Conservation (phyloP, 2,113 vertebrate genomes). For the Progne subis region DNA sequence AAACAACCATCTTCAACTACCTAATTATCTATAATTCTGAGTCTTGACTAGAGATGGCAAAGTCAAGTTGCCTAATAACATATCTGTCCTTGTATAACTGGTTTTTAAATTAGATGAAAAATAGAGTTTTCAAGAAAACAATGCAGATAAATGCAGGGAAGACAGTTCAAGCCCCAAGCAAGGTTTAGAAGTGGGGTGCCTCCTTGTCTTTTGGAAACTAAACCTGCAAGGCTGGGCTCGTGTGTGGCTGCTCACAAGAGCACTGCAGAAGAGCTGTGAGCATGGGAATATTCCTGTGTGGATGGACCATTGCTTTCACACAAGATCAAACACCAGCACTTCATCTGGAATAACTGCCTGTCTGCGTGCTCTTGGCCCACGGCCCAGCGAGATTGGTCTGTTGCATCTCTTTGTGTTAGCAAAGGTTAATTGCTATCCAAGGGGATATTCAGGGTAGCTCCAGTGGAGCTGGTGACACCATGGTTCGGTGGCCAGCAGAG, state of each 20-base stretch:
- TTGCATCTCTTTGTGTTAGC: background rate
- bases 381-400: background rate
- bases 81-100: background rate
- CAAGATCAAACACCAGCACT: background rate
- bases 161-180: background rate
- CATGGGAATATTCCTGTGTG: background rate
- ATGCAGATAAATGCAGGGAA: background rate
- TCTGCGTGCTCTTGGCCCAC: rapidly evolving
- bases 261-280: background rate
- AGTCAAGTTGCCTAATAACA: background rate
- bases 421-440: background rate
- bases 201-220: background rate
- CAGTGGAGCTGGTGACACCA: background rate
- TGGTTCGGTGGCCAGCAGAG: background rate
- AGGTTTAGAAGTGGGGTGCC: background rate
- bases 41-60: background rate
- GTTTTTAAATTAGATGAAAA: background rate
- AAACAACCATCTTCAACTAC: background rate
- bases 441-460: background rate
- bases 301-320: background rate
- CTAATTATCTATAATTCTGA: background rate
- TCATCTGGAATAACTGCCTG: background rate
- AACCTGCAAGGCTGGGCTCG: background rate
- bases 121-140: background rate
- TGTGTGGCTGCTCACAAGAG: background rate